A percentile compares a stretch with the other conserved stretches of the same genome.
These are phyloP conservation scores for Stomorhina lunata DNA, from an alignment of 2,888 invertebrate species.

Conservation along the genomic window DNA sequence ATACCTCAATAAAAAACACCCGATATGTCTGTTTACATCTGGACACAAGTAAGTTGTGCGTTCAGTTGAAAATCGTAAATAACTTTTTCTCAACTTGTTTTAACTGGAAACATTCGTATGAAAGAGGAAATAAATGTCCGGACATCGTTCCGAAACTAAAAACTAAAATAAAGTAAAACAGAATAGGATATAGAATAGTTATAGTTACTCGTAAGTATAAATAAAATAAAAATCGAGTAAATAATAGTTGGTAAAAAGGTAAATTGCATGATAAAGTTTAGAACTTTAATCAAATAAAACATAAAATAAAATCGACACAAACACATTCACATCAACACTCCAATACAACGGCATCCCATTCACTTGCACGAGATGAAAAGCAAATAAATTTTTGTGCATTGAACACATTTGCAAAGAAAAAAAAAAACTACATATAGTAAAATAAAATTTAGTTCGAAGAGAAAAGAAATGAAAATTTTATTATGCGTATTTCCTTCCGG, in stretches of 20 bases:
- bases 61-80: conserved; percentile 67
- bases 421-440: too few species aligned
- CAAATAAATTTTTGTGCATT: neutral
- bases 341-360: neutral
- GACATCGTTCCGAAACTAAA: conserved; percentile 24
- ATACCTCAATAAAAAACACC: too few species aligned
- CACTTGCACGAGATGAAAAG: neutral
- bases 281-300: conserved; percentile 40
- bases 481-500: conserved; percentile 46
- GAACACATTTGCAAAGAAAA: too few species aligned
- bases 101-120: conserved; percentile 30
- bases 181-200: too few species aligned
- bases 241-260: neutral
- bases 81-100: conserved; percentile 52
- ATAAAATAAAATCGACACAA: neutral
- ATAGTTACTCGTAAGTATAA: neutral
- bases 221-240: neutral
- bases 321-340: neutral
- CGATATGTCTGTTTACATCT: too few species aligned
- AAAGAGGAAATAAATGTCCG: conserved; percentile 44
- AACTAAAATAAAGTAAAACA: neutral
- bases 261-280: conserved; percentile 43
- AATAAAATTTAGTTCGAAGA: too few species aligned
- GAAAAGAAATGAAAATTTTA: conserved; percentile 23
- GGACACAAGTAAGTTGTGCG: conserved; percentile 59